A percentile compares a stretch with the other conserved stretches of the same genome.
Conservation (phyloP, 2,888 invertebrate genomes). For the Agonum fuliginosum region DNA sequence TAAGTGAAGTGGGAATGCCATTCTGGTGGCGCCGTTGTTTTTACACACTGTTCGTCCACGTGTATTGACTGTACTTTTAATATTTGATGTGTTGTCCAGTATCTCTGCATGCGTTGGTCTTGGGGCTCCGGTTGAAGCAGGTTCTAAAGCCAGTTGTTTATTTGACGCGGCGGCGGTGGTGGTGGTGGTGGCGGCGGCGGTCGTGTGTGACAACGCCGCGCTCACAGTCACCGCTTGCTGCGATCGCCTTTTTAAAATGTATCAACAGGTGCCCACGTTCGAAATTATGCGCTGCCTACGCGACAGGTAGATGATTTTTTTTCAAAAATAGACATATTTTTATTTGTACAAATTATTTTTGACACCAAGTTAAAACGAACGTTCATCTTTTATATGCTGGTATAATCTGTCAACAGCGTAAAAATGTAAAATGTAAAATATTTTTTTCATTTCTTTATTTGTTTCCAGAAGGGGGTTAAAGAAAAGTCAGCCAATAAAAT, state of each 20-base stretch:
- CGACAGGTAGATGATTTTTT: not conserved
- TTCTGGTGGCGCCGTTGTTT: not conserved
- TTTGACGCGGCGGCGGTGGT: conserved; percentile 18
- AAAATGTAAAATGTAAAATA: too few species aligned
- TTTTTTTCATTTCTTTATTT: too few species aligned
- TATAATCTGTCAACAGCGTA: too few species aligned
- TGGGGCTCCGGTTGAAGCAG: not conserved
- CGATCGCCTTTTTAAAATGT: conserved; percentile 62
- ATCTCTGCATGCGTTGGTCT: too few species aligned
- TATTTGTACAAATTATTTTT: too few species aligned
- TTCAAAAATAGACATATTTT: too few species aligned
- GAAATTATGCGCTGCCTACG: conserved; percentile 60
- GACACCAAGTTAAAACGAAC: too few species aligned
- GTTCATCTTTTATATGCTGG: too few species aligned
- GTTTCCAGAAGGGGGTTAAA: too few species aligned
- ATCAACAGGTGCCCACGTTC: conserved; percentile 63
- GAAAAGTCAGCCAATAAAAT: too few species aligned
- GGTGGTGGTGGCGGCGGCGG: conserved; percentile 5
- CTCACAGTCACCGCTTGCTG: conserved; percentile 50
- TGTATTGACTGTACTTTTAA: conserved; percentile 3
- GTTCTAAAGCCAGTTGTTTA: conserved; percentile 42
- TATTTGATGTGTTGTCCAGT: not conserved
- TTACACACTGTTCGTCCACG: not conserved
- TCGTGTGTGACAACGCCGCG: conserved; percentile 24
- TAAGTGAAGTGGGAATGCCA: too few species aligned